Base-by-base conservation (phyloP, 2,888 invertebrate species). In the Agrilus biguttatus region DNA sequence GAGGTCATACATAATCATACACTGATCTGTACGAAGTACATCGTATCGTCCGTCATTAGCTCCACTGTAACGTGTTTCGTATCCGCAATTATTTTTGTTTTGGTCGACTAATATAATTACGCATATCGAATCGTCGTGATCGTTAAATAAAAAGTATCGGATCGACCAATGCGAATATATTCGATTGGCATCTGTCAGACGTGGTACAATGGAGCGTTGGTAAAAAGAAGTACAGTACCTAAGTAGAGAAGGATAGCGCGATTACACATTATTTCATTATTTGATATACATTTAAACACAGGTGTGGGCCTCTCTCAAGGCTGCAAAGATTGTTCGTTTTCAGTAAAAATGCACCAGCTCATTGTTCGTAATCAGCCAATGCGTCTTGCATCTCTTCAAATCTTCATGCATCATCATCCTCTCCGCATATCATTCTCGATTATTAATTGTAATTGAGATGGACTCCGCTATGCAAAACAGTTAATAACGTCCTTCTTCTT, bases 101-200 rank as follows among this genome's bases (percentile, higher is more conserved):
- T 5, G 5, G 6, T 39, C n/a, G 5, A 12, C 13, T 37, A 37
- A 36, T 41, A 36, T 42, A 45, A 45, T 45, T 45, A 42, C 45
- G 40, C 45, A 39, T 40, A 33, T 35, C 39, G 39, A 43, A 39
- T 40, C 4, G 21, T 21, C 5, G 43, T 44, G 39, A 33, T 39
- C 34, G 33, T 47, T 45, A 45, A 37, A 44, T 39, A 42, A 42
- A 49, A 46, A 50, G 47, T 48, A 47, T 37, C 40, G 42, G 39
- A 43, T 41, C 44, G 42, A 55, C n/a, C 53, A 56, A 55, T 55
- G 51, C 8, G 28, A 28, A 10, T 28, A 2, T 1, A 10, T 40
- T 37, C 54, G 56, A 58, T 56, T 58, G 56, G 55, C 56, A 58
- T 58, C 55, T 58, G 57, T 56, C 56, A 54, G 48, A 10, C 8